phyloP scores from a whole-genome alignment of 2,113 vertebrate species.

The Takifugu flavidus region DNA sequence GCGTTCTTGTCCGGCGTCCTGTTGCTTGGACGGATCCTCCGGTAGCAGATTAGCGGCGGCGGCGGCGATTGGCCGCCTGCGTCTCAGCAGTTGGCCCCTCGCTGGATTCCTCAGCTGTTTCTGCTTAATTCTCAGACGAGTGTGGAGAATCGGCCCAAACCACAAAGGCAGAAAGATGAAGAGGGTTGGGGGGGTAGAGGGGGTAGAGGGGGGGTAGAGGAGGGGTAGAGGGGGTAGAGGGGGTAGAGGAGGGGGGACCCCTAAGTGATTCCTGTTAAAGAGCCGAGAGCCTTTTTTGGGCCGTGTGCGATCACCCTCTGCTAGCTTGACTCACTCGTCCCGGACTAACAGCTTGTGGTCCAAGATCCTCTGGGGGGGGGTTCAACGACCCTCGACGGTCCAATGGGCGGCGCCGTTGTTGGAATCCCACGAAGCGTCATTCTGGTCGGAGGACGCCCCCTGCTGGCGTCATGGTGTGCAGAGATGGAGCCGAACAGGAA shows the following conservation, averaged over 20 bases:
- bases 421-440: too few relatives aligned
- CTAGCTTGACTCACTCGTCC: too few relatives aligned
- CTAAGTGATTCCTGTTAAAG: constrained; percentile 15
- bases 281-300: neutral
- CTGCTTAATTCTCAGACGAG: constrained; percentile 66
- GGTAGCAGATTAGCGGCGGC: constrained; percentile 23
- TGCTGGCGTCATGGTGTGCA: too few relatives aligned
- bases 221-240: too few relatives aligned
- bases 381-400: too few relatives aligned
- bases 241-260: neutral
- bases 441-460: too few relatives aligned
- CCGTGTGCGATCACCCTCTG: too few relatives aligned
- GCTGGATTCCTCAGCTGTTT: constrained; percentile 79
- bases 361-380: too few relatives aligned
- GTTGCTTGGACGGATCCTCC: constrained; percentile 26
- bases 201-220: too few relatives aligned
- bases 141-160: constrained; percentile 48
- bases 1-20: constrained; percentile 1
- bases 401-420: too few relatives aligned
- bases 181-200: neutral
- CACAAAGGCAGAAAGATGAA: constrained; percentile 48
- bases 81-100: constrained; percentile 57
- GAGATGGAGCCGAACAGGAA: too few relatives aligned
- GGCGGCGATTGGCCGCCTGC: constrained; percentile 48
- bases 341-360: too few relatives aligned